Percentiles rank a stretch among this genome's conserved stretches.
Conservation (phyloP, 2,888 invertebrate species). For the Agrochola circellaris region DNA sequence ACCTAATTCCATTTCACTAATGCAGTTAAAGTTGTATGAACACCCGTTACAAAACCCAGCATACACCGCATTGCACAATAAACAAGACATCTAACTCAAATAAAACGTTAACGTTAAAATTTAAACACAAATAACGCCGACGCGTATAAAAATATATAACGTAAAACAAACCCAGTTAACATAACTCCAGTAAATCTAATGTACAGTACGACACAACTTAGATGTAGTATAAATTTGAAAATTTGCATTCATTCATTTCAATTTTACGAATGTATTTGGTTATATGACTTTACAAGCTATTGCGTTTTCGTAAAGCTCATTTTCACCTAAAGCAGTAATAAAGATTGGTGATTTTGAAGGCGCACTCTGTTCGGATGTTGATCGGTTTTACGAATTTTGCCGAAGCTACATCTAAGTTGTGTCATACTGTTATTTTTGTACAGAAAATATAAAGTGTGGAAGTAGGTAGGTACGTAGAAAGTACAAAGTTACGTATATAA, state of each 20-base stretch:
- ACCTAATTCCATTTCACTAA: conserved; percentile 51
- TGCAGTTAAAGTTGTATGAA: conserved; percentile 37
- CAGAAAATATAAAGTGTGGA: conserved; percentile 58
- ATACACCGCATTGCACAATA: conserved; percentile 34
- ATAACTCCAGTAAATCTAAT: conserved; percentile 67
- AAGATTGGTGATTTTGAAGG: too few species aligned
- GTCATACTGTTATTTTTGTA: conserved; percentile 56
- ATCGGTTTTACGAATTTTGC: too few species aligned
- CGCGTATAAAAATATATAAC: conserved; percentile 46
- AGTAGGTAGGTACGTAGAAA: conserved; percentile 35
- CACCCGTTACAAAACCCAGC: conserved; percentile 31
- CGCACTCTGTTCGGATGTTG: too few species aligned
- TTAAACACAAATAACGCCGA: conserved; percentile 56
- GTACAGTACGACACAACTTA: background rate
- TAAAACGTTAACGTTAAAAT: conserved; percentile 57
- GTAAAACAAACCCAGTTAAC: conserved; percentile 60
- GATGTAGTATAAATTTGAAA: too few species aligned
- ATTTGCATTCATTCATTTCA: too few species aligned
- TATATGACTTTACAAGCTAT: too few species aligned
- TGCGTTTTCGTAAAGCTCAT: too few species aligned
- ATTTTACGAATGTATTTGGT: too few species aligned
- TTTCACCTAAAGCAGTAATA: too few species aligned
- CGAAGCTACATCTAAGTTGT: too few species aligned
- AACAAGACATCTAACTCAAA: conserved; percentile 51
- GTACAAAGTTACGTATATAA: conserved; percentile 49